Base-by-base conservation (phyloP, 2,113 vertebrate genomes). In the Trichomycterus rosablanca region DNA sequence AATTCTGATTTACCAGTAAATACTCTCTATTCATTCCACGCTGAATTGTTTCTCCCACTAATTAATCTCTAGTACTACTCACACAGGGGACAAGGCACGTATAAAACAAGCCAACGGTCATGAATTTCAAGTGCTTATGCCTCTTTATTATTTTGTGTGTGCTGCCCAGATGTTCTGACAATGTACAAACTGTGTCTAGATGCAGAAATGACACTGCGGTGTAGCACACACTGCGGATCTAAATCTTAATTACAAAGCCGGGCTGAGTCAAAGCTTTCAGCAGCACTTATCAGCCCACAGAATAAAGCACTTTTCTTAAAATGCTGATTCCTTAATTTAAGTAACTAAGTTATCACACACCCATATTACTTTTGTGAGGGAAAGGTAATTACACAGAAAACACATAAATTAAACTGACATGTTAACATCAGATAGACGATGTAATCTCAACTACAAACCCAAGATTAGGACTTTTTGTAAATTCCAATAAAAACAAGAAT, bases 261-360 rank as follows among this genome's bases (percentile, higher is more conserved):
- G 0, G 91, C 19, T 95, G 9, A 94, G 94, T 76, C 91, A 95
- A 81, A 95, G 93, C 35, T 7, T n/a, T 14, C 37, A n/a, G 11
- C 11, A 11, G n/a, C 37, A 40, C 37, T 10, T 12, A 35, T 12
- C 8, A n/a, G n/a, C n/a, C n/a, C n/a, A n/a, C n/a, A n/a, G n/a
- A n/a, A n/a, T n/a, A n/a, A n/a, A n/a, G n/a, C n/a, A n/a, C n/a
- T 9, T 9, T 35, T 3, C 34, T 35, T 2, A 2, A 7, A 2
- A 35, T 35, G 34, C 7, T 7, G 30, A 32, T 10, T 7, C 12
- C 12, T 35, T 35, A 35, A 10, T 2, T 35, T 10, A 35, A 35
- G 34, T 35, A n/a, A n/a, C n/a, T n/a, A n/a, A n/a, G n/a, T n/a
- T n/a, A n/a, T n/a, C n/a, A n/a, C n/a, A n/a, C n/a, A n/a, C n/a